Base-by-base conservation (phyloP, 2,888 invertebrate species). In the Lepidonotus clava region DNA sequence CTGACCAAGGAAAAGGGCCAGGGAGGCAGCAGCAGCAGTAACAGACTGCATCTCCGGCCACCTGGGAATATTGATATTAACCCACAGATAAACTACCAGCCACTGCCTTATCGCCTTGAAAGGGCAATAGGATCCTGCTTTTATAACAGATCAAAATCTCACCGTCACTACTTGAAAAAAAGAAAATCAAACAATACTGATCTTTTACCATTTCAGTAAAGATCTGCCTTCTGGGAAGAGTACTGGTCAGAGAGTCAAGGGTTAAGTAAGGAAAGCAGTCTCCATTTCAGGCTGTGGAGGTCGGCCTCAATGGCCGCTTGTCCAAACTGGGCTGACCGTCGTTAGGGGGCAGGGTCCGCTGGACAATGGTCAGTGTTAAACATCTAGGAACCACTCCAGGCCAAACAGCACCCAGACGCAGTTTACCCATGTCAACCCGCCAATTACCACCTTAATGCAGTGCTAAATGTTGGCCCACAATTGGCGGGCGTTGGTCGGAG, bases 371-470 rank as follows among this genome's bases (percentile, higher is more conserved):
- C 61, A 61, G 53, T 28, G 61, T 61, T 61, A 61, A 61, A 61
- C 61, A 61, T 46, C 46, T 11, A n/a, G n/a, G 8, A 6, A 46
- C 46, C 46, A 46, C 46, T n/a, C 46, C 53, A n/a, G 53, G 18
- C 4, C 53, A n/a, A n/a, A 24, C 61, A 61, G 61, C 11, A 61
- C n/a, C n/a, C 2, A 61, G 28, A 2, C 4, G 21, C 56, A n/a
- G 5, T 24, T 18, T n/a, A 24, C 14, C 34, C 71, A 71, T 71
- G 71, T 71, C 34, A 38, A 71, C 34, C 71, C 71, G 1, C 36
- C 71, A 71, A 71, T 71, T 71, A 71, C 71, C 34, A n/a, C 11
- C 34, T 21, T 71, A 71, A 71, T n/a, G 24, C 36, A 11, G 2
- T 38, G n/a, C 71, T 71, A 71, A 71, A 71, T 8, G 18, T 8